These are phyloP conservation scores for Notechis scutatus DNA, from an alignment of 2,113 vertebrate genomes.

Conservation along the genomic window DNA sequence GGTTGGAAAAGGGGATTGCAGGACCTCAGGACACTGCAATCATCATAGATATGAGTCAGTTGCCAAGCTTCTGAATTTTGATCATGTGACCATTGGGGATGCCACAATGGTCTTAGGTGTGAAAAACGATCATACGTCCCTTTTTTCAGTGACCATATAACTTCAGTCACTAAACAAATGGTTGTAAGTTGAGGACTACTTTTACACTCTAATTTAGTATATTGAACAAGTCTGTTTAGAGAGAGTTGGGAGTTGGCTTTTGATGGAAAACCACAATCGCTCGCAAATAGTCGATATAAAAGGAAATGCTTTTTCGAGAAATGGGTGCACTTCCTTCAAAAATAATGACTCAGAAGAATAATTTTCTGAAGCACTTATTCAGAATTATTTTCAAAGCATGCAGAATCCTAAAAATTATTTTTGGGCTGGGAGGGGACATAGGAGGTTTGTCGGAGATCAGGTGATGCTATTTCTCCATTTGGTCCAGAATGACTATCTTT, in stretches of 20 bases:
- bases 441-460: neutral
- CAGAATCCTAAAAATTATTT: neutral
- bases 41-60: too few relatives aligned
- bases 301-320: neutral
- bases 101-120: neutral
- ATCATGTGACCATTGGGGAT: neutral
- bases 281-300: neutral
- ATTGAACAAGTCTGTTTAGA: neutral
- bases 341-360: neutral
- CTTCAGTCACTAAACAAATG: neutral
- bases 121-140: neutral
- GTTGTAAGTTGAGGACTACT: neutral
- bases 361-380: neutral
- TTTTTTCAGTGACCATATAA: neutral
- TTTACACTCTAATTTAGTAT: neutral
- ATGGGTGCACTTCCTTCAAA: neutral
- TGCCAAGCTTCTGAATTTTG: too few relatives aligned
- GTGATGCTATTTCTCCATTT: neutral
- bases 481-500: neutral
- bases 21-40: too few relatives aligned
- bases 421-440: neutral
- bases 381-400: neutral
- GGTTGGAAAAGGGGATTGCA: too few relatives aligned
- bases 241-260: neutral
- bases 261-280: neutral